Conservation (phyloP, 1,140 invertebrate species). For the Eupristina koningsbergeri region DNA sequence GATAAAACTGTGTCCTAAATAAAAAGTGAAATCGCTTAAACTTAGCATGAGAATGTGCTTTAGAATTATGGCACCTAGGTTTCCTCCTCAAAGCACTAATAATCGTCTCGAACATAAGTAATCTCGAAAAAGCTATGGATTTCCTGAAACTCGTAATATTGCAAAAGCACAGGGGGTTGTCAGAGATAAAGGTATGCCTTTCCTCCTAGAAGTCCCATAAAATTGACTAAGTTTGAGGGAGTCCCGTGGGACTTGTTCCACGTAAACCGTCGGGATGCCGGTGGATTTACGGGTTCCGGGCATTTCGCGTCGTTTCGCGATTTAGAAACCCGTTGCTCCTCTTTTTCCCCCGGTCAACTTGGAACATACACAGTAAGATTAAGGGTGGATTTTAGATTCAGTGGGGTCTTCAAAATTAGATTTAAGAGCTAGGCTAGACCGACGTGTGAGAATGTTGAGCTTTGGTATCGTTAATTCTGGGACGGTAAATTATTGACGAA, state of each 20-base stretch:
- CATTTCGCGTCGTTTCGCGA: conserved; percentile 10
- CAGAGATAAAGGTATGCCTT: not conserved
- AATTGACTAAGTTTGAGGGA: not conserved
- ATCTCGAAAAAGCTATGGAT: not conserved
- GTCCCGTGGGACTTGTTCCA: conserved; percentile 15
- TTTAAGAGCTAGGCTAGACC: conserved; percentile 32
- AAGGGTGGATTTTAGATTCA: conserved; percentile 33
- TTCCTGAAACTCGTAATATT: not conserved
- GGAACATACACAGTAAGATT: conserved; percentile 15
- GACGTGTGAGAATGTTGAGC: conserved; percentile 11
- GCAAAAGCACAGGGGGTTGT: not conserved
- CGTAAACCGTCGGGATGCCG: not conserved
- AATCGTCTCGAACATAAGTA: too few relatives aligned
- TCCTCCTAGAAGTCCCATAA: not conserved
- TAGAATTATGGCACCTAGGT: not conserved
- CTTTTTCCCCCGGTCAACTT: not conserved
- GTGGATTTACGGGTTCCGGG: conserved; percentile 38
- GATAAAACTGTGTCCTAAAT: not conserved
- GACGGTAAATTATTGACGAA: conserved; percentile 34
- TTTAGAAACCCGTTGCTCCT: conserved; percentile 1
- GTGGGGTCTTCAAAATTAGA: conserved; percentile 43
- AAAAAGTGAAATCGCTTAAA: not conserved
- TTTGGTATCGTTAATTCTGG: conserved; percentile 32
- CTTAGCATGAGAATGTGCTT: not conserved
- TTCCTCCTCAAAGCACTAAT: too few relatives aligned